phyloP scores from a whole-genome alignment of 2,113 vertebrate genomes.

The Lampris megalopsis region DNA sequence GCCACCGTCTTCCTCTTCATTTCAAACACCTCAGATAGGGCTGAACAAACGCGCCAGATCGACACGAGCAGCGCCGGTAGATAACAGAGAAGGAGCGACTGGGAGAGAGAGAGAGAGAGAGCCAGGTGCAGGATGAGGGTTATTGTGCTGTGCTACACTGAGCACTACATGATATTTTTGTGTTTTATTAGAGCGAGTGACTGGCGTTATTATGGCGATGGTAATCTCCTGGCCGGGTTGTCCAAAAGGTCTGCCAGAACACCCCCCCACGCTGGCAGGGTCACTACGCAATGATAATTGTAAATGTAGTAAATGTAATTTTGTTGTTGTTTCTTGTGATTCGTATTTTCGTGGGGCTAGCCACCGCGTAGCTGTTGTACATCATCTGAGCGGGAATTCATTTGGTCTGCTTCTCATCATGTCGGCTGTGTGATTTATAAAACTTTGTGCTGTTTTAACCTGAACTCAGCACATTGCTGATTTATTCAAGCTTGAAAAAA shows the following conservation, averaged over 20 bases:
- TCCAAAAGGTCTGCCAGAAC: conserved; percentile 48
- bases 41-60: conserved; percentile 27
- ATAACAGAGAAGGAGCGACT: not conserved
- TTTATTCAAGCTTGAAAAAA: conserved; percentile 68
- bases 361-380: conserved; percentile 26
- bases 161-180: conserved; percentile 35
- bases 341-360: conserved; percentile 25
- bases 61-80: conserved; percentile 24
- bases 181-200: conserved; percentile 48
- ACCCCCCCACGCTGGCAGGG: conserved; percentile 34
- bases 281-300: conserved; percentile 24
- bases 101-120: not conserved
- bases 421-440: conserved; percentile 50
- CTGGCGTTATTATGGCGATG: conserved; percentile 55
- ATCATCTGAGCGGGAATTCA: conserved; percentile 27
- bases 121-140: not conserved
- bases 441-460: conserved; percentile 49
- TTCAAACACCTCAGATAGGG: conserved; percentile 48
- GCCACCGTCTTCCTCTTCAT: conserved; percentile 38
- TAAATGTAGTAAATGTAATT: conserved; percentile 16
- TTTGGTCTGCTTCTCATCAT: conserved; percentile 34
- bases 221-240: conserved; percentile 56
- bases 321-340: conserved; percentile 7
- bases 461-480: conserved; percentile 65
- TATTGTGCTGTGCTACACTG: conserved; percentile 11